These are phyloP conservation scores for Phalangium opilio DNA, from an alignment of 2,888 invertebrate genomes.

Conservation along the genomic window DNA sequence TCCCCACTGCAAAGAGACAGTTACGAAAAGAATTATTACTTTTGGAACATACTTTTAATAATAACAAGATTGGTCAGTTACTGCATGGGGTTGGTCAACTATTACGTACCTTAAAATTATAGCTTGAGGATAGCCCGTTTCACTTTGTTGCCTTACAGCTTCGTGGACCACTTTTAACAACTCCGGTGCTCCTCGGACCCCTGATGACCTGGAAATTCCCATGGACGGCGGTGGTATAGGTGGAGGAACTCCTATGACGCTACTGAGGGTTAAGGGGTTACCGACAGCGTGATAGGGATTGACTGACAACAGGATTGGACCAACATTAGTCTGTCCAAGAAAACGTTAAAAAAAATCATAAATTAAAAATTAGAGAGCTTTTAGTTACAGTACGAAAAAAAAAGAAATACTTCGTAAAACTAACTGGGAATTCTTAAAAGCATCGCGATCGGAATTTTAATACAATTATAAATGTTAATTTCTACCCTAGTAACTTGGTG, in stretches of 20 bases:
- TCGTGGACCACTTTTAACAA: slow-evolving; percentile 44
- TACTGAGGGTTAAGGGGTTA: slow-evolving; percentile 70
- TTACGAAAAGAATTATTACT: neutral
- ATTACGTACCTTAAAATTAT: slow-evolving; percentile 72
- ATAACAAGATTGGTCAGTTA: too few species aligned
- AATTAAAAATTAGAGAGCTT: too few species aligned
- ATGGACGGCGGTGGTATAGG: too few species aligned
- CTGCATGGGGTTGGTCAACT: too few species aligned
- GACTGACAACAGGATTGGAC: slow-evolving; percentile 73
- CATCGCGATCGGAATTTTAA: too few species aligned
- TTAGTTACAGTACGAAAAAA: too few species aligned
- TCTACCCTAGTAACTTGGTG: too few species aligned
- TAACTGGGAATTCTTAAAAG: too few species aligned
- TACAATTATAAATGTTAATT: too few species aligned
- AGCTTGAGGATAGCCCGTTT: slow-evolving; percentile 89
- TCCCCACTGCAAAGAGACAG: slow-evolving; percentile 40
- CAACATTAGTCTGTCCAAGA: slow-evolving; percentile 66
- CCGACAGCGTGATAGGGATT: slow-evolving; percentile 77
- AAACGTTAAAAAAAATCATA: too few species aligned
- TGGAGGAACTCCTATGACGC: slow-evolving; percentile 34
- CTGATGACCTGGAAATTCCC: too few species aligned
- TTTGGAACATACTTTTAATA: neutral
- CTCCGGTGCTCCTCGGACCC: neutral
- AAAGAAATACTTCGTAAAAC: too few species aligned
- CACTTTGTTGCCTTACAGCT: slow-evolving; percentile 81